Evolutionary conservation across 1,140 invertebrate species (phyloP).

Genomic region (Drosophila ogumai): DNA sequence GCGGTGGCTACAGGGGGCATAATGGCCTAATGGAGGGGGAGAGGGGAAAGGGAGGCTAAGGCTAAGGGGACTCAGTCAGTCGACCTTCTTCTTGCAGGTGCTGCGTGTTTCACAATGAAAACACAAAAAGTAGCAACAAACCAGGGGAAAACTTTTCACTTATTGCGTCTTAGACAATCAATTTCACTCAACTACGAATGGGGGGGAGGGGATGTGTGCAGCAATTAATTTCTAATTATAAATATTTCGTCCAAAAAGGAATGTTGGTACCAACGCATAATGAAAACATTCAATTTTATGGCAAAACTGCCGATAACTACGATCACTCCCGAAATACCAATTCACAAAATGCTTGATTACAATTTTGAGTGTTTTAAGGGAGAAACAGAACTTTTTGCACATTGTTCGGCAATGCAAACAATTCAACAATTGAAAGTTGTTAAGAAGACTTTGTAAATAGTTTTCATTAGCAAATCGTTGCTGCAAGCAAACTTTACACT

Average conservation of each 20-base stretch:
- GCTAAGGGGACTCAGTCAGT: constrained; percentile 2
- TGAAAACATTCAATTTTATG: neutral
- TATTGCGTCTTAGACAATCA: constrained; percentile 52
- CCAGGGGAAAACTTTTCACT: constrained; percentile 39
- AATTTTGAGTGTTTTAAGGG: neutral
- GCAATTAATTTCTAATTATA: constrained; percentile 36
- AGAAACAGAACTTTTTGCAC: neutral
- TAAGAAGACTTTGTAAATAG: constrained; percentile 9
- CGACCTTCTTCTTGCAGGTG: constrained; percentile 47
- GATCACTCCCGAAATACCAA: neutral
- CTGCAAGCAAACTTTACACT: constrained; percentile 5
- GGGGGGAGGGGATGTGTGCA: neutral
- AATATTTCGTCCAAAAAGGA: constrained; percentile 6
- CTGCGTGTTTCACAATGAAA: constrained; percentile 40
- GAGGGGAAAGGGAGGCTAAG: neutral
- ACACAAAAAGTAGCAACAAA: constrained; percentile 16
- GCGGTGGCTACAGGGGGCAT: constrained; percentile 2
- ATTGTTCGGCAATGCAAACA: constrained; percentile 13
- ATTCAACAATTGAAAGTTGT: constrained; percentile 14
- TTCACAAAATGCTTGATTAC: neutral
- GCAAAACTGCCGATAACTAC: neutral
- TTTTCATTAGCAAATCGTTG: constrained; percentile 15
- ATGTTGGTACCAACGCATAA: neutral
- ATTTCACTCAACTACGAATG: constrained; percentile 6
- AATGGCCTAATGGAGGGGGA: neutral